These are phyloP conservation scores for Aptenodytes patagonicus DNA, from an alignment of 2,113 vertebrate genomes.

Conservation along the genomic window DNA sequence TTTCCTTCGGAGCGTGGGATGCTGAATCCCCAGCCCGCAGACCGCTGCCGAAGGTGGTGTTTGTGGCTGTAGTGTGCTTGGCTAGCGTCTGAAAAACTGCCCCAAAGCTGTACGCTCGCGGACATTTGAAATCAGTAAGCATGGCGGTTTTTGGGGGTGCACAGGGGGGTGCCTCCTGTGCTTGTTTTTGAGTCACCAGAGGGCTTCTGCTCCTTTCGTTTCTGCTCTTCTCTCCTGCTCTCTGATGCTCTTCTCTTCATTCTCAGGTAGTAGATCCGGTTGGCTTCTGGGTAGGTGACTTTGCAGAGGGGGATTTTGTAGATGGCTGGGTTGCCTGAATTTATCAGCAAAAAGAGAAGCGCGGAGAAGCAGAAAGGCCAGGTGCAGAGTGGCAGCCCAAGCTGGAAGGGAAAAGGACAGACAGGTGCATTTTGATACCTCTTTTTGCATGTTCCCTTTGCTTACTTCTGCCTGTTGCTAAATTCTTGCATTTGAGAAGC, in stretches of 20 bases:
- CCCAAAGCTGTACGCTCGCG: rapidly evolving
- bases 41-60: not conserved
- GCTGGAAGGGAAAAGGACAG: constrained; percentile 64
- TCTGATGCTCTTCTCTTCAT: constrained; percentile 33
- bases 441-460: not conserved
- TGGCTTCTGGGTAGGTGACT: constrained; percentile 92
- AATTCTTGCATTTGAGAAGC: not conserved
- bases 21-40: not conserved
- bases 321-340: constrained; percentile 80
- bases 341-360: constrained; percentile 88
- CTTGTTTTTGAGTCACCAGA: rapidly evolving
- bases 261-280: constrained; percentile 77
- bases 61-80: not conserved
- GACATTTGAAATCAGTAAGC: not conserved
- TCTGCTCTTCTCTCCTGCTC: constrained; percentile 22
- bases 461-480: not conserved
- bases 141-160: not conserved
- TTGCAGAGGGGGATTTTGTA: constrained; percentile 88
- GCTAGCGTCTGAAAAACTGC: not conserved
- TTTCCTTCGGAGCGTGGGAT: not conserved
- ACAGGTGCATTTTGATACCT: not conserved
- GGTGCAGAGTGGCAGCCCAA: constrained; percentile 90
- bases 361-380: constrained; percentile 95
- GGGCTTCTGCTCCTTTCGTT: not conserved
- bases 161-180: not conserved